Conservation (phyloP, 1,140 invertebrate species). For the Tetramorium alpestre region DNA sequence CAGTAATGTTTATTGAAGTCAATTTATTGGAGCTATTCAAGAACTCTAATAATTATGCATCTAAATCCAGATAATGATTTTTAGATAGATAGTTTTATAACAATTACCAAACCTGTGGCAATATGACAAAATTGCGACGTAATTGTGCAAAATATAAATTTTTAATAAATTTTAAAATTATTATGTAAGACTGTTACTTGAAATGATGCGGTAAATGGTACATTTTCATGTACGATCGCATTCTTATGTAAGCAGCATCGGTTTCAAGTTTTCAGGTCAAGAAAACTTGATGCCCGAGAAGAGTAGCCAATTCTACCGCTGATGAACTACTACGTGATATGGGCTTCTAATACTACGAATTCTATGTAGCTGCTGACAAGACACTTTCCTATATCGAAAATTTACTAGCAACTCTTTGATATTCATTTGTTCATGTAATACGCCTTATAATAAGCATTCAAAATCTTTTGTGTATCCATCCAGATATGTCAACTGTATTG, state of each 20-base stretch:
- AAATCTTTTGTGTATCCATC: slow-evolving; percentile 19
- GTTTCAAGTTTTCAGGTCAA: slow-evolving; percentile 75
- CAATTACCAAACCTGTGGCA: background rate
- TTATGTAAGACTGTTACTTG: background rate
- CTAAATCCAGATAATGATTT: background rate
- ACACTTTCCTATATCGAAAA: slow-evolving; percentile 48
- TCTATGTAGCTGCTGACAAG: slow-evolving; percentile 51
- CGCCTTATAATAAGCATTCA: slow-evolving; percentile 14
- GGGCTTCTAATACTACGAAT: slow-evolving; percentile 72
- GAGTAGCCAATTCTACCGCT: slow-evolving; percentile 72
- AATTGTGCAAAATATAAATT: background rate
- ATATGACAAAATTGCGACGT: background rate
- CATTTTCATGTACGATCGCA: background rate
- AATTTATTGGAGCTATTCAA: background rate
- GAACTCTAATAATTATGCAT: background rate
- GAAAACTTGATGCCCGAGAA: slow-evolving; percentile 72
- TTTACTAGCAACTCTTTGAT: slow-evolving; percentile 55
- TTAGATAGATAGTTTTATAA: background rate
- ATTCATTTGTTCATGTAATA: slow-evolving; percentile 47
- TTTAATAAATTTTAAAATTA: background rate
- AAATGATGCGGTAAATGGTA: background rate
- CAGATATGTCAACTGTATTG: background rate
- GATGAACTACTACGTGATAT: slow-evolving; percentile 75
- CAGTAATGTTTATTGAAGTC: background rate
- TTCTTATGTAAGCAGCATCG: slow-evolving; percentile 36